Conservation (phyloP, 1,140 invertebrate genomes). For the Mya arenaria region DNA sequence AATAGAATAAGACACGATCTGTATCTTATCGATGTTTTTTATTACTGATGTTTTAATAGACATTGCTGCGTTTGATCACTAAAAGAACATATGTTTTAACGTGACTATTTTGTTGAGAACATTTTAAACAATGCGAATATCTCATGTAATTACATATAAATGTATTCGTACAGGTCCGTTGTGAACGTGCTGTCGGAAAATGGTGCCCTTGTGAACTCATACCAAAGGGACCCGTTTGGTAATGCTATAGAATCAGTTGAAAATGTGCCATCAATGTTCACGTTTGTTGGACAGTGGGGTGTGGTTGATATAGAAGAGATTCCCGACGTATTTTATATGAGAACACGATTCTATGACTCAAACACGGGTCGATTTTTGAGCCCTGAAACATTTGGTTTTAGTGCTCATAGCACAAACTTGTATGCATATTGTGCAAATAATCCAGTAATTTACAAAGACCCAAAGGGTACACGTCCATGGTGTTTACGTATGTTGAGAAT, state of each 20-base stretch:
- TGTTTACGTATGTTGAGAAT: background rate
- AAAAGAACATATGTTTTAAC: too few species aligned
- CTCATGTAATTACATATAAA: too few species aligned
- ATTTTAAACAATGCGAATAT: too few species aligned
- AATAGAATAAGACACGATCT: too few species aligned
- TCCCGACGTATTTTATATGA: constrained; percentile 11
- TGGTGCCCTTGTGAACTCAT: constrained; percentile 1
- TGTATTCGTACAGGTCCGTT: constrained; percentile 30
- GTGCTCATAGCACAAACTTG: constrained; percentile 17
- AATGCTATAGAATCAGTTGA: background rate
- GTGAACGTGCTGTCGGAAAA: background rate
- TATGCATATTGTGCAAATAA: constrained; percentile 19
- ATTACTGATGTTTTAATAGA: too few species aligned
- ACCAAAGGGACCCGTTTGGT: constrained; percentile 13
- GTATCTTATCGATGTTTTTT: too few species aligned
- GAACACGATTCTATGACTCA: background rate
- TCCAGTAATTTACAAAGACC: constrained; percentile 13
- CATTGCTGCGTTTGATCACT: too few species aligned
- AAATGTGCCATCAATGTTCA: background rate
- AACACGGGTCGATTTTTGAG: constrained; percentile 18
- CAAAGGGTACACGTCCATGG: background rate
- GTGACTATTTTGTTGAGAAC: too few species aligned
- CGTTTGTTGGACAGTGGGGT: constrained; percentile 27
- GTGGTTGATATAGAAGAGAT: constrained; percentile 15
- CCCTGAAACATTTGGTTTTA: background rate